Percentiles rank a stretch among this genome's conserved stretches.
Conservation (phyloP, 1,140 invertebrate species). For the Ephestia elutella region DNA sequence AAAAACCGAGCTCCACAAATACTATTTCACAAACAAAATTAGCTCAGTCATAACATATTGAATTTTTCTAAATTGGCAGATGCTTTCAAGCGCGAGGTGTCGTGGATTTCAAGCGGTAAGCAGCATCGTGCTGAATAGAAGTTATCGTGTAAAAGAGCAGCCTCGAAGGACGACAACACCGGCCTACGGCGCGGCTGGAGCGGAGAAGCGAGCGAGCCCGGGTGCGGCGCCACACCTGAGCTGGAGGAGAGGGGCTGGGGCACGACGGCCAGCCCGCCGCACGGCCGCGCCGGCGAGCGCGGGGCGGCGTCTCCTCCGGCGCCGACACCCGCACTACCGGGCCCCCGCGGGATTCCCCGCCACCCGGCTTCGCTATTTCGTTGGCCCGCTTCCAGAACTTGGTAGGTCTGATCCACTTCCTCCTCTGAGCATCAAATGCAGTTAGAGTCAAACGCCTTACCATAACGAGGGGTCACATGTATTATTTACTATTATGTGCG, state of each 20-base stretch:
- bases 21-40: no score
- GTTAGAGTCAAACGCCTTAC: conserved; percentile 38
- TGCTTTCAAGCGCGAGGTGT: background rate
- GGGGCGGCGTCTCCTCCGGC: conserved; percentile 58
- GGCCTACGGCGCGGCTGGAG: conserved; percentile 43
- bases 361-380: conserved; percentile 81
- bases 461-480: conserved; percentile 19
- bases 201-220: conserved; percentile 48
- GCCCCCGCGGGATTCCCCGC: conserved; percentile 52
- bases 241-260: conserved; percentile 71
- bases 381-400: conserved; percentile 94
- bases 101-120: background rate
- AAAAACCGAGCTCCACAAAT: no score
- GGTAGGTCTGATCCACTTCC: conserved; percentile 93
- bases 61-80: background rate
- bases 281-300: conserved; percentile 56
- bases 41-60: no score
- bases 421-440: conserved; percentile 70
- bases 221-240: conserved; percentile 71
- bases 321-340: conserved; percentile 70
- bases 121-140: background rate
- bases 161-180: conserved; percentile 27
- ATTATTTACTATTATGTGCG: conserved; percentile 26
- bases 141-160: conserved; percentile 2
- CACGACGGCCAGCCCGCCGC: conserved; percentile 60